Evolutionary conservation across 2,888 invertebrate genomes (phyloP).

Genomic region (Apotomis capreana): DNA sequence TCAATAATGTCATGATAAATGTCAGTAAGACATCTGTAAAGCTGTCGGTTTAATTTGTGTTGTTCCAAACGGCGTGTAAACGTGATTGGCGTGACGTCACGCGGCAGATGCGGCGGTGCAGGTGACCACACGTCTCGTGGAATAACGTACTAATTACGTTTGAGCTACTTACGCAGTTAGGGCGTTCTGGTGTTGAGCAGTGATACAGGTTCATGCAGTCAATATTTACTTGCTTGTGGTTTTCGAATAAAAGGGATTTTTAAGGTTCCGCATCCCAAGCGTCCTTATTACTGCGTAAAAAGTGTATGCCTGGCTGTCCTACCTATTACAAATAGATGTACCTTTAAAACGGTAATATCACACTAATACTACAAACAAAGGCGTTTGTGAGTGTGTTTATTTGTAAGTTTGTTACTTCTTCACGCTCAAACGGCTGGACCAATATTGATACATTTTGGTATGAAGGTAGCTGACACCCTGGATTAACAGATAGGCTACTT

Average conservation of each 20-base stretch:
- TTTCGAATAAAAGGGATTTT: slow-evolving; percentile 28
- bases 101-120: slow-evolving; percentile 39
- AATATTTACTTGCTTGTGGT: slow-evolving; percentile 30
- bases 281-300: too few relatives aligned
- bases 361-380: too few relatives aligned
- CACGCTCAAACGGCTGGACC: too few relatives aligned
- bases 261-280: background rate
- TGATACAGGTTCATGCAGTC: slow-evolving; percentile 11
- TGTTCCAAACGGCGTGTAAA: slow-evolving; percentile 19
- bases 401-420: too few relatives aligned
- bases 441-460: too few relatives aligned
- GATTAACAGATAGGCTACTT: too few relatives aligned
- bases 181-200: background rate
- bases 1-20: slow-evolving; percentile 2
- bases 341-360: too few relatives aligned
- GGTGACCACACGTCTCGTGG: slow-evolving; percentile 24
- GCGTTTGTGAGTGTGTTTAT: too few relatives aligned
- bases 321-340: too few relatives aligned
- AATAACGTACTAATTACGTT: background rate
- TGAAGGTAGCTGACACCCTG: too few relatives aligned
- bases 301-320: too few relatives aligned
- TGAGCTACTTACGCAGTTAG: background rate
- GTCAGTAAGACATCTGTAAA: slow-evolving; percentile 6
- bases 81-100: slow-evolving; percentile 36
- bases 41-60: slow-evolving; percentile 8